Percentiles rank a stretch among this genome's conserved stretches.
Conservation (phyloP, 2,797 vertebrate genomes). For the Columba guinea region DNA sequence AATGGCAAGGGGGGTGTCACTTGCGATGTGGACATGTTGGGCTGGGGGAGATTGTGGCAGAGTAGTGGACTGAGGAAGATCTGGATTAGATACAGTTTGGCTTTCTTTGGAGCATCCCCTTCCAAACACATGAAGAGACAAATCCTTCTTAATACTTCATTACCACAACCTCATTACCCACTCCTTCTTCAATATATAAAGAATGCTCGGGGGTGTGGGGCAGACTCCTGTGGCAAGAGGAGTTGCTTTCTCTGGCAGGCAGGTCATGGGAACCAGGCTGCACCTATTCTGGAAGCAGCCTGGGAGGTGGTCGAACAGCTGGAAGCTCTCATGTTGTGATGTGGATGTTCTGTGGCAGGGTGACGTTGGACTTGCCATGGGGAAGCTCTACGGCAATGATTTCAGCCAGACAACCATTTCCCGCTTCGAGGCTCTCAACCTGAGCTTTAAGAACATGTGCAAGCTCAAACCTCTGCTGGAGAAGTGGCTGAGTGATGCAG, state of each 20-base stretch:
- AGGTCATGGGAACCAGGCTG: background rate
- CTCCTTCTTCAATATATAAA: background rate
- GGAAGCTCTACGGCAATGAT: constrained; percentile 97
- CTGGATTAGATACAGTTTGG: background rate
- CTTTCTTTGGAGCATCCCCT: background rate
- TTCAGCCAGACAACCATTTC: constrained; percentile 99
- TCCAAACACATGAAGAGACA: background rate
- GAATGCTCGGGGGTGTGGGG: background rate
- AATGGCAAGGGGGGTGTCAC: accelerated
- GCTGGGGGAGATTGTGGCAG: background rate
- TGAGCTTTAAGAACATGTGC: constrained; percentile 99
- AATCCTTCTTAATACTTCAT: background rate
- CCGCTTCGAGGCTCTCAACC: constrained; percentile 95
- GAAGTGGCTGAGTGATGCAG: constrained; percentile 97
- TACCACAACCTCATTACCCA: background rate
- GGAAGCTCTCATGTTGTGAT: background rate
- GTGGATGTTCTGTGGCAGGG: constrained; percentile 76
- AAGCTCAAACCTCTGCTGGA: constrained; percentile 97
- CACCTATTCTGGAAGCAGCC: background rate
- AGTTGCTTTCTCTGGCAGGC: background rate
- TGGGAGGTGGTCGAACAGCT: background rate
- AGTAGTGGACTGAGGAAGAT: background rate
- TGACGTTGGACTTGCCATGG: constrained; percentile 97
- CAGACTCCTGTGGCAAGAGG: background rate
- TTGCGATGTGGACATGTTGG: background rate